These are phyloP conservation scores for Lycopodina hypogea DNA, from an alignment of 37 sponge, comb jelly and placozoan species.

Conservation along the genomic window DNA sequence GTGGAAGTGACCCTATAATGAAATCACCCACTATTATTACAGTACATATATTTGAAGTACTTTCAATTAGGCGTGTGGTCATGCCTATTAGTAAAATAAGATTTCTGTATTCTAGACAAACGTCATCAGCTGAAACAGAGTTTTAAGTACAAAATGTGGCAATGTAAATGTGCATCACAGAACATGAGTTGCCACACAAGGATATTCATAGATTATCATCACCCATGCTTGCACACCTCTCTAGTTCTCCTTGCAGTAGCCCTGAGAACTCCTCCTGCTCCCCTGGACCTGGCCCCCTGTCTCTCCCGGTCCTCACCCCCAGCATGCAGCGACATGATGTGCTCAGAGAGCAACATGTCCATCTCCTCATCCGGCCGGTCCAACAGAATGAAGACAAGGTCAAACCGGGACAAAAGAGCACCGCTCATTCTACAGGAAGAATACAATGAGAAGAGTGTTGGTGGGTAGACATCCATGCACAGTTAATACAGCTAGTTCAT, in stretches of 20 bases:
- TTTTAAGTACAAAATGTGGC: no score
- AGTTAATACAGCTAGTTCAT: no score
- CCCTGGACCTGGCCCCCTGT: neutral
- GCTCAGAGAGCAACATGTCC: constrained; percentile 87
- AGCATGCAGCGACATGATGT: constrained; percentile 91
- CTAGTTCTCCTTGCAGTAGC: constrained; percentile 31
- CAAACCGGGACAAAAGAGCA: constrained; percentile 93
- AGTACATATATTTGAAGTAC: no score
- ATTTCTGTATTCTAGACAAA: no score
- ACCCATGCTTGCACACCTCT: constrained; percentile 3
- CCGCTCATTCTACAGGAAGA: constrained; percentile 64
- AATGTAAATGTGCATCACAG: no score
- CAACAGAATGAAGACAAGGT: constrained; percentile 91
- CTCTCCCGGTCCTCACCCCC: neutral
- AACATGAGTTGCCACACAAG: no score
- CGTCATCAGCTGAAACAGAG: no score
- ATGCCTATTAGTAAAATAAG: no score
- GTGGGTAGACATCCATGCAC: neutral
- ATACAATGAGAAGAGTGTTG: neutral
- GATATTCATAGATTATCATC: no score
- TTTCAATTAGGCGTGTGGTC: no score
- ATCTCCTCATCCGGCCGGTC: constrained; percentile 96
- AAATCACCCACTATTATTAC: no score
- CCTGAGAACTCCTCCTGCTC: constrained; percentile 12
- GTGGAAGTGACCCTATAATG: no score